These are phyloP conservation scores for Phylloscopus trochilus DNA, from an alignment of 2,113 vertebrate genomes.

Conservation along the genomic window DNA sequence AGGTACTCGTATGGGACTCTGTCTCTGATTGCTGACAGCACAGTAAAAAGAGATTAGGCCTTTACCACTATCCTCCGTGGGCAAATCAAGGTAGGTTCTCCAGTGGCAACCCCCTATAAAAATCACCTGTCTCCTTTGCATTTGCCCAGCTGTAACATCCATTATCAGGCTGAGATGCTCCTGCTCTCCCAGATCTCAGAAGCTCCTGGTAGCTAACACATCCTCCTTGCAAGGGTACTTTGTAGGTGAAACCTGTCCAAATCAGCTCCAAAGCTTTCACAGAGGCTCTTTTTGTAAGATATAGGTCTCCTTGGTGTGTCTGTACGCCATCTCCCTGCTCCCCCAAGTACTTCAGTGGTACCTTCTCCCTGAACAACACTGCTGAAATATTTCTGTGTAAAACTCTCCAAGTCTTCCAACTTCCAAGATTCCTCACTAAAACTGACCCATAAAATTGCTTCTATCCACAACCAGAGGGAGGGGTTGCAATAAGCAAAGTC, in stretches of 20 bases:
- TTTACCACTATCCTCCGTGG: not conserved
- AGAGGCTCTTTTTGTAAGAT: not conserved
- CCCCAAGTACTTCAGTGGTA: fast-evolving
- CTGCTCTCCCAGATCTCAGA: not conserved
- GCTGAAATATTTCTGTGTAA: not conserved
- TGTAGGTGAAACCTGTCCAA: not conserved
- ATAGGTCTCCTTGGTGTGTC: not conserved
- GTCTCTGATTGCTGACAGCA: not conserved
- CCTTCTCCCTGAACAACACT: not conserved
- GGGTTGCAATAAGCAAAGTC: not conserved
- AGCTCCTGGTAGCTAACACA: not conserved
- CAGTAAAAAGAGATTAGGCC: not conserved
- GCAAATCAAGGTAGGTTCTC: not conserved
- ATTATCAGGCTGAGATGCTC: not conserved
- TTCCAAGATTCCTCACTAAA: not conserved
- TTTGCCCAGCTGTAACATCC: not conserved
- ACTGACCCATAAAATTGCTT: not conserved
- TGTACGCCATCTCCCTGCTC: not conserved
- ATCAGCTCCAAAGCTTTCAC: not conserved
- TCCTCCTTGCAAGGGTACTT: not conserved
- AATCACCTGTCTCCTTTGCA: not conserved
- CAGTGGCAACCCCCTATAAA: not conserved
- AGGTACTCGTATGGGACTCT: fast-evolving
- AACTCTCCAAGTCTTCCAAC: not conserved
- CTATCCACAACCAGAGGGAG: not conserved